Evolutionary conservation across 2,113 vertebrate genomes (phyloP), one percentile per base, ranked within the genome.

Genomic region (Chloropsis cyanopogon): DNA sequence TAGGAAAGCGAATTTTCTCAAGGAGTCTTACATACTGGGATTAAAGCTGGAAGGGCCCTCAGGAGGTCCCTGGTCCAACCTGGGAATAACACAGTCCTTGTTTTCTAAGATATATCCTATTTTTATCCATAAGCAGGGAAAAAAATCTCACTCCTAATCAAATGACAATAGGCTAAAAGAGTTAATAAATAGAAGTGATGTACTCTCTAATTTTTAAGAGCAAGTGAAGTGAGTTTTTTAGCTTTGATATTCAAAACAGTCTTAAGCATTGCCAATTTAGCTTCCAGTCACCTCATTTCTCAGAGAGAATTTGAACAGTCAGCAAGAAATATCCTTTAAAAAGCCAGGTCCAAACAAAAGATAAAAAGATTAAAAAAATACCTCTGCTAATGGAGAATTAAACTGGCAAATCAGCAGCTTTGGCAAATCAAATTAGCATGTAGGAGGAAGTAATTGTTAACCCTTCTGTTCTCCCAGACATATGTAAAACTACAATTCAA

Each of bases 71-170:
- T 28, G 25, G 9, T 86, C 23, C 35, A 77, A 33, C 9, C 17
- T 39, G n/a, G 14, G 20, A 25, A 6, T 29, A 65, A 57, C 0
- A 0, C 16, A 21, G 3, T 2, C 14, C 20, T 37, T 60, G 4
- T 24, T 60, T 35, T 59, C 20, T n/a, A 53, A 60, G 35, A 19
- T 50, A 24, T 4, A 11, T 64, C 18, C 49, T 63, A 18, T 52
- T 65, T 79, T 75, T 6, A 46, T 54, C 6, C 14, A 68, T 41
- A 76, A 54, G 3, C 7, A 68, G 22, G 0, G 29, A 9, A 64
- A n/a, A 49, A 42, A 33, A 52, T 10, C 9, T 13, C 26, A 59
- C 1, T 33, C 14, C 18, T 52, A 69, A 44, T 69, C 17, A 88
- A 82, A 35, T 39, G 5, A 12, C 21, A 82, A 29, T 13, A 63